Conservation (phyloP, 2,888 invertebrate genomes). For the Pachymerium ferrugineum region DNA sequence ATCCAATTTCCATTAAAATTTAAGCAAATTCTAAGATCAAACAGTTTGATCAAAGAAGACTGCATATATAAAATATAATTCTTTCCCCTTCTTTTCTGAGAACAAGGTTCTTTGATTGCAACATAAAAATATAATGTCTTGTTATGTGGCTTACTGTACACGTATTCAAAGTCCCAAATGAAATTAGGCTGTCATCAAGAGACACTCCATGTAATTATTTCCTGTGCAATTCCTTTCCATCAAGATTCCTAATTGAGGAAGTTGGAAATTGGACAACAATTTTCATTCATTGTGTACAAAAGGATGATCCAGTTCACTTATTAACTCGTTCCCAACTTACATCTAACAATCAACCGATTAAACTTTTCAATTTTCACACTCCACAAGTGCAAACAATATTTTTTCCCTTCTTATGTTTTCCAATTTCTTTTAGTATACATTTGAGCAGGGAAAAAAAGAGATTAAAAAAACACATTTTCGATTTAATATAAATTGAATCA, state of each 20-base stretch:
- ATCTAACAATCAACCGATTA: background rate
- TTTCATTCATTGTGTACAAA: background rate
- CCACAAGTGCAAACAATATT: background rate
- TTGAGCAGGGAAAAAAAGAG: too few species aligned
- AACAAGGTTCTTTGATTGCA: too few species aligned
- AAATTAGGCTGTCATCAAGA: slow-evolving; percentile 13
- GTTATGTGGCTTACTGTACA: background rate
- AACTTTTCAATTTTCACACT: background rate
- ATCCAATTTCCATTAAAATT: too few species aligned
- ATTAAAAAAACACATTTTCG: background rate
- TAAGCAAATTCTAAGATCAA: too few species aligned
- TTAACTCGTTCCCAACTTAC: background rate
- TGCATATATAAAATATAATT: too few species aligned
- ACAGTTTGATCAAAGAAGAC: too few species aligned
- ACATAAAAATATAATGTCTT: too few species aligned
- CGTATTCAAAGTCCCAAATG: slow-evolving; percentile 10
- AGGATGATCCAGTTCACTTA: slow-evolving; percentile 14
- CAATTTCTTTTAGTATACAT: background rate
- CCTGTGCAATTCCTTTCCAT: slow-evolving; percentile 21
- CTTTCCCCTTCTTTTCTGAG: too few species aligned
- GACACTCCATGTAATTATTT: slow-evolving; percentile 21
- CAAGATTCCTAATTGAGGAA: slow-evolving; percentile 21
- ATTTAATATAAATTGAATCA: background rate
- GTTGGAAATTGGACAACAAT: slow-evolving; percentile 18
- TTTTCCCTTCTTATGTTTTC: background rate